These are phyloP conservation scores for Laupala kohalensis DNA, from an alignment of 1,140 invertebrate genomes.

Conservation along the genomic window DNA sequence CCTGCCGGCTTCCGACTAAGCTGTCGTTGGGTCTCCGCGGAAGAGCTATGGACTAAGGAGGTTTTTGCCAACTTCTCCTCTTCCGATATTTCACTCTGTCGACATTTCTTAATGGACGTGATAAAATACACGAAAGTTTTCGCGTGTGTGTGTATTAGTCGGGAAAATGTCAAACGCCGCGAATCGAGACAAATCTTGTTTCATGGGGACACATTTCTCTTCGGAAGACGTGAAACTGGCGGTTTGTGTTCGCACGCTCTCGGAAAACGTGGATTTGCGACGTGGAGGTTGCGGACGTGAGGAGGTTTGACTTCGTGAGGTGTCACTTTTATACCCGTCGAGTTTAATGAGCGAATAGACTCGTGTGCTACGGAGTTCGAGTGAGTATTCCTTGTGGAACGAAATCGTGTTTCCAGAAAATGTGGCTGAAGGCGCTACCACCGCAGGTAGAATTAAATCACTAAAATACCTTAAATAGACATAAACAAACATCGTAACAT, in stretches of 20 bases:
- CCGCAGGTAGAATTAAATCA: no score
- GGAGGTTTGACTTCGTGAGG: no score
- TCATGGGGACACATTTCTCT: background rate
- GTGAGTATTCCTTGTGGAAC: no score
- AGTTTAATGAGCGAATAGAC: no score
- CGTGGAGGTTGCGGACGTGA: background rate
- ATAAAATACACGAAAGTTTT: background rate
- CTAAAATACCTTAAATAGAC: no score
- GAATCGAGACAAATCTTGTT: background rate
- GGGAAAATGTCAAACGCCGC: background rate
- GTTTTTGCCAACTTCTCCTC: background rate
- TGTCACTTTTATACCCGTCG: no score
- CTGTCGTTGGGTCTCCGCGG: background rate
- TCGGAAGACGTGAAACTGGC: background rate
- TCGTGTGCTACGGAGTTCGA: no score
- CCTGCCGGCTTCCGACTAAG: background rate
- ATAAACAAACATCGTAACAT: no score
- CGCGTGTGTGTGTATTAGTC: background rate
- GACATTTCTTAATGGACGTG: background rate
- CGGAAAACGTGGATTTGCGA: background rate
- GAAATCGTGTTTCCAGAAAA: no score
- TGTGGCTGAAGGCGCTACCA: no score
- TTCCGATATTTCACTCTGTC: background rate
- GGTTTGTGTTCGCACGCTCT: no score
- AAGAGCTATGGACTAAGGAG: background rate